Conservation (phyloP, 2,797 vertebrate genomes). For the Pipistrellus pipistrellus region DNA sequence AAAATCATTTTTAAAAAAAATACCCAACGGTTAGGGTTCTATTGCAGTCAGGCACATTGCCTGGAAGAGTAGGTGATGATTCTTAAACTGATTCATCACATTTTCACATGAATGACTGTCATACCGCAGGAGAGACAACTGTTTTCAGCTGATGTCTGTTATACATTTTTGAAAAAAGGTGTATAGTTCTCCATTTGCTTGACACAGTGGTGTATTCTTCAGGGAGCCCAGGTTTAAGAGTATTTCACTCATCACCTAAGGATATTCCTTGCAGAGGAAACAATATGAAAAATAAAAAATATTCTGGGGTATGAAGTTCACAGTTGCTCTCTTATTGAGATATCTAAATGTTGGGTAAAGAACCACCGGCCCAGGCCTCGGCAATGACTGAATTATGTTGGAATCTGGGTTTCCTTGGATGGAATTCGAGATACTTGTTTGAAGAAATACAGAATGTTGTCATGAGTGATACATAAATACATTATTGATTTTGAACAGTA, state of each 20-base stretch:
- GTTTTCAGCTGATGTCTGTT: background rate
- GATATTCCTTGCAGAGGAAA: background rate
- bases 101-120: background rate
- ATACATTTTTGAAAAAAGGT: background rate
- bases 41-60: background rate
- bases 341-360: background rate
- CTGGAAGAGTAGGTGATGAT: background rate
- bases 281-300: background rate
- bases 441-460: background rate
- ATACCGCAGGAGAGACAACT: background rate
- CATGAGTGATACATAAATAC: background rate
- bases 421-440: background rate
- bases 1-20: conserved; percentile 29
- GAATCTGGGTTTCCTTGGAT: background rate
- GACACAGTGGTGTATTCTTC: background rate
- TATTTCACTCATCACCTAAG: background rate
- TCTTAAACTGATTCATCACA: background rate
- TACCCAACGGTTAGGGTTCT: background rate
- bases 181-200: background rate
- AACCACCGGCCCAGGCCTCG: background rate
- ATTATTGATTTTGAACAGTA: conserved; percentile 8
- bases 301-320: background rate
- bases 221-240: background rate
- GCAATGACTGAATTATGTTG: background rate
- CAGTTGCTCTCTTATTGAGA: background rate